Evolutionary conservation across 2,113 vertebrate genomes (phyloP).

Genomic region (Pelecanoides urinatrix): DNA sequence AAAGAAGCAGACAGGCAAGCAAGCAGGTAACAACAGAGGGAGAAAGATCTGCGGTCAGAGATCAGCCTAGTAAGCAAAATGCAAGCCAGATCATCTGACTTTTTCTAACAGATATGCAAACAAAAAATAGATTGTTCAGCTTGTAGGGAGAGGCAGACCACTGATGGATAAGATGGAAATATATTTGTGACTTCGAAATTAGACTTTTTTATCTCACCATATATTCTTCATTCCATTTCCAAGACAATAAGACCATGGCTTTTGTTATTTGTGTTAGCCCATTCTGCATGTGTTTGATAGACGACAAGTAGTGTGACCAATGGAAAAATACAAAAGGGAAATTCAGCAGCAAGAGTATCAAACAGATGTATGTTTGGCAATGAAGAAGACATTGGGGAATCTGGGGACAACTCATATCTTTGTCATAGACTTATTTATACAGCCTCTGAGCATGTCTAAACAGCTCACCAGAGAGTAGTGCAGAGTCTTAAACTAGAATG

Average conservation of each 20-base stretch:
- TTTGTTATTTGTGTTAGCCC: background rate
- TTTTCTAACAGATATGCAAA: background rate
- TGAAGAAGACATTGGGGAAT: background rate
- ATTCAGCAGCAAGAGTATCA: background rate
- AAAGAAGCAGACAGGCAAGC: background rate
- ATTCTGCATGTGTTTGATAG: background rate
- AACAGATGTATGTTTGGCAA: background rate
- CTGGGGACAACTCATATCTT: background rate
- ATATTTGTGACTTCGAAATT: background rate
- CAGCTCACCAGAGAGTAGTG: background rate
- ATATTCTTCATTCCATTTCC: background rate
- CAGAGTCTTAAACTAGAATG: background rate
- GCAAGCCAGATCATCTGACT: background rate
- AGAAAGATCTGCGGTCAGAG: background rate
- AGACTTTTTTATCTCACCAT: background rate
- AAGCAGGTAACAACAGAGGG: background rate
- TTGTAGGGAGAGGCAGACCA: background rate
- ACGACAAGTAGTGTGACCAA: background rate
- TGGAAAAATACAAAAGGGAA: background rate
- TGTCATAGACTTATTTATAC: background rate
- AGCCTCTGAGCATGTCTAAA: background rate
- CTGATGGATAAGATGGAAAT: background rate
- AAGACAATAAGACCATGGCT: background rate
- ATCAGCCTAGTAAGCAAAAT: background rate
- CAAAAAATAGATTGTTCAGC: background rate